Conservation (phyloP, 1,140 invertebrate genomes). For the Conus betulinus region DNA sequence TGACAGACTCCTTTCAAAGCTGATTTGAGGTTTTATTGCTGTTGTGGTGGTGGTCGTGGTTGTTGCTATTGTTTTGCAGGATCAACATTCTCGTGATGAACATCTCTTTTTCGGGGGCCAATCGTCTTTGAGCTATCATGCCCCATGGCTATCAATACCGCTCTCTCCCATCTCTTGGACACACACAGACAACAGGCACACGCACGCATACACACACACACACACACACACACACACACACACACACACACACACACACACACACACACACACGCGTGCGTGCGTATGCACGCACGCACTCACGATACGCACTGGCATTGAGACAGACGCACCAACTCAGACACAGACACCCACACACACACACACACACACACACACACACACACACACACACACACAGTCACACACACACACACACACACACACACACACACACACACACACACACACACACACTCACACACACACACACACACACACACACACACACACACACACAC, state of each 20-base stretch:
- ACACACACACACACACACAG: not conserved
- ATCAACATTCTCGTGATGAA: not conserved
- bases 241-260: conserved; percentile 3
- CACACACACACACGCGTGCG: not conserved
- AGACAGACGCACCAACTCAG: no score
- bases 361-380: no score
- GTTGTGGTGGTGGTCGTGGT: no score
- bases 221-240: not conserved
- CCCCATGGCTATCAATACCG: not conserved
- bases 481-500: not conserved
- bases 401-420: not conserved
- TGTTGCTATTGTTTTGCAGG: not conserved
- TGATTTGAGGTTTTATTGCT: no score
- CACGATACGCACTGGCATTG: no score
- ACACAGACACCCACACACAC: no score
- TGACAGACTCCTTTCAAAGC: no score
- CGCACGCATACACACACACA: not conserved
- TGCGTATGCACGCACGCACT: not conserved
- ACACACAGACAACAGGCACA: not conserved
- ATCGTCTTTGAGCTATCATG: no score
- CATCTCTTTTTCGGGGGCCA: no score
- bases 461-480: conserved; percentile 13
- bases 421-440: not conserved
- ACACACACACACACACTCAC: conserved; percentile 3
- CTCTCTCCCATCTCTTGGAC: not conserved